Evolutionary conservation across 2,113 vertebrate genomes (phyloP).

Genomic region (Ascaphus truei): DNA sequence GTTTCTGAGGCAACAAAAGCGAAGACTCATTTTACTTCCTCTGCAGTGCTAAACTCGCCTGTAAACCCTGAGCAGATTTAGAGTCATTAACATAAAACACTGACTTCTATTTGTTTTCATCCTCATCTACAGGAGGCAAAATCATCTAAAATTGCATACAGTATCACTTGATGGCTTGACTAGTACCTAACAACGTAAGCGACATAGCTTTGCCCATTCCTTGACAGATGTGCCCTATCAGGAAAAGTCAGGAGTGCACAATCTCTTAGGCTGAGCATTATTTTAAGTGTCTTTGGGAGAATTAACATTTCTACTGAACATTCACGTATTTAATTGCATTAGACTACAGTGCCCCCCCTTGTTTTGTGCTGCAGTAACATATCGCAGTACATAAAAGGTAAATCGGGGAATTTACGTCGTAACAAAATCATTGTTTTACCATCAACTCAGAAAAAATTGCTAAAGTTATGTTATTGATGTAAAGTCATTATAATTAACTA

Average conservation of each 20-base stretch:
- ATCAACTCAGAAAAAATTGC: too few relatives aligned
- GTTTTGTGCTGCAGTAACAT: too few relatives aligned
- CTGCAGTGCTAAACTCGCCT: slow-evolving; percentile 47
- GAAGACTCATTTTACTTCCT: slow-evolving; percentile 39
- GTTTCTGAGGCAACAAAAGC: slow-evolving; percentile 51
- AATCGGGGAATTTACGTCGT: too few relatives aligned
- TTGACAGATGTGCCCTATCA: not conserved
- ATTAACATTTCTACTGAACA: too few relatives aligned
- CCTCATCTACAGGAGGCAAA: slow-evolving; percentile 36
- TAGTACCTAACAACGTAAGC: not conserved
- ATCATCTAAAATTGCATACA: slow-evolving; percentile 41
- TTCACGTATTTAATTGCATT: too few relatives aligned
- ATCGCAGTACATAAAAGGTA: too few relatives aligned
- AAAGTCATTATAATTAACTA: too few relatives aligned
- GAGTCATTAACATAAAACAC: slow-evolving; percentile 46
- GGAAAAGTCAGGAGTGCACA: not conserved
- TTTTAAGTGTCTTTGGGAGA: not conserved
- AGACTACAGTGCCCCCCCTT: too few relatives aligned
- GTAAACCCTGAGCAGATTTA: slow-evolving; percentile 42
- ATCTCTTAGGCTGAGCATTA: not conserved
- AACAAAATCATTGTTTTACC: too few relatives aligned
- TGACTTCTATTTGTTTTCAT: slow-evolving; percentile 44
- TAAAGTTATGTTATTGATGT: too few relatives aligned
- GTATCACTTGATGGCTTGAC: not conserved
- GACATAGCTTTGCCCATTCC: too few relatives aligned